These are phyloP conservation scores for Diploptera punctata DNA, from an alignment of 2,888 invertebrate species.

Conservation along the genomic window DNA sequence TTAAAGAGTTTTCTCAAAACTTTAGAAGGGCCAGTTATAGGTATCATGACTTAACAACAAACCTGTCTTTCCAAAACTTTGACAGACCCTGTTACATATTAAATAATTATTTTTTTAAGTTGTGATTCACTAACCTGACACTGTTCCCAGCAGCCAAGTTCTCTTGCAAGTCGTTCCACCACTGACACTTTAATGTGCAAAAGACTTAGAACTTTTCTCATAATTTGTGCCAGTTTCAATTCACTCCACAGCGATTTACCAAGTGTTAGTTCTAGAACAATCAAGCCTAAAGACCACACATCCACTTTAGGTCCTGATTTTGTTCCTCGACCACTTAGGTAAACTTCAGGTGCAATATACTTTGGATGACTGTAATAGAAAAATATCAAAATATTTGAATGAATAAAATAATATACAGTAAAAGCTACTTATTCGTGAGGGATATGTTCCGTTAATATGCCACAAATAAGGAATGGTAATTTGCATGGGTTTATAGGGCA, in stretches of 20 bases:
- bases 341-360: constrained; percentile 84
- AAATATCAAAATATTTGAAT: constrained; percentile 13
- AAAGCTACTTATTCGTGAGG: too few relatives aligned
- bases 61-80: too few relatives aligned
- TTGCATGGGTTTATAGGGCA: too few relatives aligned
- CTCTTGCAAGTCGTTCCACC: constrained; percentile 77
- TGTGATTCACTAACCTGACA: constrained; percentile 71
- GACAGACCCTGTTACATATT: too few relatives aligned
- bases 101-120: too few relatives aligned
- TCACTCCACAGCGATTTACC: constrained; percentile 74
- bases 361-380: constrained; percentile 68
- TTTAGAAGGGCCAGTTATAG: too few relatives aligned
- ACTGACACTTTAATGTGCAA: constrained; percentile 65
- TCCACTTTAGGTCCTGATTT: constrained; percentile 78
- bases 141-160: constrained; percentile 72
- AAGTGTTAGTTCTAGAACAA: constrained; percentile 80
- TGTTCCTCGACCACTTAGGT: constrained; percentile 64
- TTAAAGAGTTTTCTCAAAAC: too few relatives aligned
- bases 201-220: constrained; percentile 76
- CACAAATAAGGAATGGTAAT: too few relatives aligned
- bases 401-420: too few relatives aligned
- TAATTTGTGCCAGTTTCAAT: constrained; percentile 74
- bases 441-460: too few relatives aligned
- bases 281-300: constrained; percentile 93
- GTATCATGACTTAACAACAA: too few relatives aligned